Evolutionary conservation across 2,797 vertebrate genomes (phyloP).

Genomic region (Premnoplex brunnescens): DNA sequence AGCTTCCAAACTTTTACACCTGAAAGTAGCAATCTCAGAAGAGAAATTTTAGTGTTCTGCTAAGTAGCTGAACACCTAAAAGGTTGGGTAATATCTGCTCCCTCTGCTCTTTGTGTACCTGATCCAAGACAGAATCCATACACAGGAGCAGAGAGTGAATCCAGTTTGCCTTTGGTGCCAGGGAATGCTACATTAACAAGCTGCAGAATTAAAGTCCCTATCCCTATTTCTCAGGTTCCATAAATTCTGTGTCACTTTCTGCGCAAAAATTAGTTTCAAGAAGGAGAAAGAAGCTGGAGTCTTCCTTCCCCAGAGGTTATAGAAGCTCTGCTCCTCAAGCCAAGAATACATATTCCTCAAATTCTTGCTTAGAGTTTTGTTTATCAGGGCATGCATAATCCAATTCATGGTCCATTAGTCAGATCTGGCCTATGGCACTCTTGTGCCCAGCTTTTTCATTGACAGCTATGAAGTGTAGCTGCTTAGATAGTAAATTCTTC

Average conservation of each 20-base stretch:
- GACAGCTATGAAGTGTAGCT: neutral
- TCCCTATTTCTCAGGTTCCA: neutral
- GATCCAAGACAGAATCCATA: neutral
- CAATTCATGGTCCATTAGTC: neutral
- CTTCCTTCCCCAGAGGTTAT: neutral
- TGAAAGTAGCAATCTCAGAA: slow-evolving; percentile 5
- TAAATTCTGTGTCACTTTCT: neutral
- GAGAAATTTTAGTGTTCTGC: neutral
- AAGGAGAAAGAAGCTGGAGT: neutral
- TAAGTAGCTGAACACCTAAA: neutral
- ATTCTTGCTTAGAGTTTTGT: slow-evolving; percentile 12
- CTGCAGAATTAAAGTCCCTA: neutral
- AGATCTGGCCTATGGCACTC: neutral
- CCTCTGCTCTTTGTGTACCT: neutral
- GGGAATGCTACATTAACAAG: neutral
- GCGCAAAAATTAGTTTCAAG: neutral
- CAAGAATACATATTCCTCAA: neutral
- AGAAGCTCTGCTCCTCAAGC: neutral
- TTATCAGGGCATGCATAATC: slow-evolving; percentile 15
- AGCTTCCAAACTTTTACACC: neutral
- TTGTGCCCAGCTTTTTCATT: neutral
- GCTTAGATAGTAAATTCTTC: neutral
- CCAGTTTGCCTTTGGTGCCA: neutral
- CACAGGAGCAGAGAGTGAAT: neutral
- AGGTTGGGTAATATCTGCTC: slow-evolving; percentile 3